phyloP scores from a whole-genome alignment of 1,140 invertebrate species.

The Drosophila repletoides region DNA sequence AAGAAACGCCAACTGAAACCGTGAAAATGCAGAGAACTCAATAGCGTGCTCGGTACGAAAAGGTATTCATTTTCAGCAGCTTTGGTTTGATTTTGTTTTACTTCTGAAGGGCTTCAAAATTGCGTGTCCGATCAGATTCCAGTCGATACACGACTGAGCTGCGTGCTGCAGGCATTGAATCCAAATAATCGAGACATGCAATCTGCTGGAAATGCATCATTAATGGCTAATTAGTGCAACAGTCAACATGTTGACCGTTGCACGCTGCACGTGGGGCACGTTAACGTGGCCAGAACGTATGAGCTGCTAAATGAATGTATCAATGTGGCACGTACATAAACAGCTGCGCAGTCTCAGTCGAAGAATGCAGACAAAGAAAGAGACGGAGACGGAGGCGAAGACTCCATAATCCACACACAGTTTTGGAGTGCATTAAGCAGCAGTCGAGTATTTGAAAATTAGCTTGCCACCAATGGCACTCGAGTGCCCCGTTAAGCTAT shows the following conservation, averaged over 20 bases:
- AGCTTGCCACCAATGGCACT: constrained; percentile 52
- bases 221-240: constrained; percentile 68
- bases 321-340: constrained; percentile 23
- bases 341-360: neutral
- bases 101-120: constrained; percentile 65
- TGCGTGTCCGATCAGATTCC: constrained; percentile 55
- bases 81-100: constrained; percentile 14
- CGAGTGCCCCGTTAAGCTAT: constrained; percentile 53
- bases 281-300: constrained; percentile 11
- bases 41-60: constrained; percentile 38
- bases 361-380: neutral
- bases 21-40: constrained; percentile 29
- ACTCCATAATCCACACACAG: constrained; percentile 49
- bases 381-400: constrained; percentile 5
- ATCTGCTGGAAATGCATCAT: constrained; percentile 67
- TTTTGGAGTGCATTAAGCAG: constrained; percentile 35
- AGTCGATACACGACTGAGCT: constrained; percentile 22
- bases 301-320: constrained; percentile 45
- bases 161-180: constrained; percentile 34
- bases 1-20: constrained; percentile 10
- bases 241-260: constrained; percentile 34
- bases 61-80: constrained; percentile 26
- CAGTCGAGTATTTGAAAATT: constrained; percentile 55
- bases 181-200: constrained; percentile 58
- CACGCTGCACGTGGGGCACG: neutral